These are phyloP conservation scores for Argyresthia albistria DNA, from an alignment of 2,888 invertebrate genomes.

Conservation along the genomic window DNA sequence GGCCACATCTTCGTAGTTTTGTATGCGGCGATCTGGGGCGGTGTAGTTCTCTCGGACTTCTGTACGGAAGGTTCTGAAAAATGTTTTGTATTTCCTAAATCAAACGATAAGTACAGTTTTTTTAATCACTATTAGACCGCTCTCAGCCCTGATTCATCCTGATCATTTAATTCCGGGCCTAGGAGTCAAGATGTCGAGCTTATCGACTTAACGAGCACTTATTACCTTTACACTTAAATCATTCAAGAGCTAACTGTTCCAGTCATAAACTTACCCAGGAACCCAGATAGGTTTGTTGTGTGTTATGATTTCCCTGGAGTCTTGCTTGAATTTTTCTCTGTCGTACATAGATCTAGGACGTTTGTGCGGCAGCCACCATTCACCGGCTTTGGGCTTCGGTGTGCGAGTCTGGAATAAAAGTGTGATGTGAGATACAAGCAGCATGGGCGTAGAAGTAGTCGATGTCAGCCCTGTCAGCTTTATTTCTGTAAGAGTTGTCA, in stretches of 20 bases:
- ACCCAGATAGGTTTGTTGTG: conserved; percentile 47
- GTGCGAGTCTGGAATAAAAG: conserved; percentile 30
- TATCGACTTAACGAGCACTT: no score
- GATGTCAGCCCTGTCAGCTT: no score
- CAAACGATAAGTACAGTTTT: no score
- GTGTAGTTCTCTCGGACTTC: conserved; percentile 47
- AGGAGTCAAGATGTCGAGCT: no score
- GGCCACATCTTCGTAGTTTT: conserved; percentile 37
- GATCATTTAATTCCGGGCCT: no score
- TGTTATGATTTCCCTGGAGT: conserved; percentile 42
- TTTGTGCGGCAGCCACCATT: conserved; percentile 32
- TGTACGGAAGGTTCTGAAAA: conserved; percentile 46
- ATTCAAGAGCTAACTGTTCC: no score
- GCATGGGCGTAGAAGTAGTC: no score
- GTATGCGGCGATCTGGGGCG: conserved; percentile 28
- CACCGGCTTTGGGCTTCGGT: conserved; percentile 32
- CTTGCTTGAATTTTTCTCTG: conserved; percentile 46
- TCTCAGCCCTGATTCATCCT: no score
- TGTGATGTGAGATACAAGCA: neutral
- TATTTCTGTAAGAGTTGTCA: no score
- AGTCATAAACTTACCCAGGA: conserved; percentile 33
- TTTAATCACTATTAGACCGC: no score
- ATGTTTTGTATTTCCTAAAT: neutral
- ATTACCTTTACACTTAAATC: no score
- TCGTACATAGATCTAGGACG: conserved; percentile 43